Evolutionary conservation across 2,797 vertebrate genomes (phyloP).

Genomic region (Dicrostonyx torquatus): DNA sequence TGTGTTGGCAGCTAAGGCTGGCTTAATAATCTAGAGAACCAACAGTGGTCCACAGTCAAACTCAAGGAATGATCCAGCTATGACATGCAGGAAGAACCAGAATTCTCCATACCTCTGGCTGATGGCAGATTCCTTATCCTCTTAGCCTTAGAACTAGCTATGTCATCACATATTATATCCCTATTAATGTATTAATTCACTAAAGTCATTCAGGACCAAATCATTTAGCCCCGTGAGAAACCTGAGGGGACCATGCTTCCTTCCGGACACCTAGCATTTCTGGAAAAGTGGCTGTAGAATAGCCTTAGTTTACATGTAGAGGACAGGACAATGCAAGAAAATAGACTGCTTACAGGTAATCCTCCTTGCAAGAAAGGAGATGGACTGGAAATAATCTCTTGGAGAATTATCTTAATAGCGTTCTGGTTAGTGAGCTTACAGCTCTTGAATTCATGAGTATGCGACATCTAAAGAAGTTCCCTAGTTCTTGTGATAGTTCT

Average conservation of each 20-base stretch:
- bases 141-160: not conserved
- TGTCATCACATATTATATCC: not conserved
- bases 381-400: conserved; percentile 5
- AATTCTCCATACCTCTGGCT: not conserved
- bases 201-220: not conserved
- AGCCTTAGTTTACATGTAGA: not conserved
- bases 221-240: not conserved
- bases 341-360: not conserved
- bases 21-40: not conserved
- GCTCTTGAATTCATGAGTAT: not conserved
- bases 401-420: not conserved
- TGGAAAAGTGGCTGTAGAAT: not conserved
- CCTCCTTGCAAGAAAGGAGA: not conserved
- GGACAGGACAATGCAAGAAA: not conserved
- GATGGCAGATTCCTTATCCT: not conserved
- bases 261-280: not conserved
- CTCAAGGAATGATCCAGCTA: not conserved
- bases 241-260: not conserved
- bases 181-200: not conserved
- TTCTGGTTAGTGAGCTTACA: not conserved
- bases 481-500: not conserved
- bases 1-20: not conserved
- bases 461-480: not conserved
- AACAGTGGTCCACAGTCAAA: not conserved
- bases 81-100: not conserved